A percentile compares a stretch with the other conserved stretches of the same genome.
These are phyloP conservation scores for Heterodera schachtii DNA, from an alignment of 1,140 invertebrate species.

Conservation along the genomic window DNA sequence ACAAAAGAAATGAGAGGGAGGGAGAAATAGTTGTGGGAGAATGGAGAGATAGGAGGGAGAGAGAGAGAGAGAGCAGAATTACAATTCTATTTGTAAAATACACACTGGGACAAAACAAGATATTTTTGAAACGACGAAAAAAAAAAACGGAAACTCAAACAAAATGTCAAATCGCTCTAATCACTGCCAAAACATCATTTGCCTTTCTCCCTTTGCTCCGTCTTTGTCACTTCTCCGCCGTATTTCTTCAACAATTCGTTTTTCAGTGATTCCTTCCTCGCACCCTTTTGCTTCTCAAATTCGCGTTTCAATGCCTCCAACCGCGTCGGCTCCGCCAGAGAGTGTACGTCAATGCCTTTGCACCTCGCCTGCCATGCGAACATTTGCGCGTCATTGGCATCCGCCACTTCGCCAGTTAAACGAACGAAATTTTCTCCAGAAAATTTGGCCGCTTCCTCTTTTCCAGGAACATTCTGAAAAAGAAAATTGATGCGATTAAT, in stretches of 20 bases:
- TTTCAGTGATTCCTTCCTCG: constrained; percentile 77
- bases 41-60: no score
- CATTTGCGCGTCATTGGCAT: constrained; percentile 86
- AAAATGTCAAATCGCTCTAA: no score
- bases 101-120: no score
- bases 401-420: constrained; percentile 86
- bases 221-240: constrained; percentile 47
- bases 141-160: no score
- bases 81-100: no score
- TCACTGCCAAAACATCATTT: no score
- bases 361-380: constrained; percentile 95
- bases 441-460: constrained; percentile 76
- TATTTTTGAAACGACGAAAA: no score
- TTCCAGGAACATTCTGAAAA: constrained; percentile 51
- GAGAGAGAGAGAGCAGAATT: no score
- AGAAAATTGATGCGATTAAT: no score
- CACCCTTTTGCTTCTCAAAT: constrained; percentile 84
- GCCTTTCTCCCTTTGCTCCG: no score
- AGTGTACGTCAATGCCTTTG: constrained; percentile 84
- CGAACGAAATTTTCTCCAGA: constrained; percentile 93
- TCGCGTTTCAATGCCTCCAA: constrained; percentile 86
- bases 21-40: no score
- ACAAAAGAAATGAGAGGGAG: no score
- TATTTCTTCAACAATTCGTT: constrained; percentile 68
- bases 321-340: constrained; percentile 95